Evolutionary conservation across 2,797 vertebrate species (phyloP).

Genomic region (Anomalospiza imberbis): DNA sequence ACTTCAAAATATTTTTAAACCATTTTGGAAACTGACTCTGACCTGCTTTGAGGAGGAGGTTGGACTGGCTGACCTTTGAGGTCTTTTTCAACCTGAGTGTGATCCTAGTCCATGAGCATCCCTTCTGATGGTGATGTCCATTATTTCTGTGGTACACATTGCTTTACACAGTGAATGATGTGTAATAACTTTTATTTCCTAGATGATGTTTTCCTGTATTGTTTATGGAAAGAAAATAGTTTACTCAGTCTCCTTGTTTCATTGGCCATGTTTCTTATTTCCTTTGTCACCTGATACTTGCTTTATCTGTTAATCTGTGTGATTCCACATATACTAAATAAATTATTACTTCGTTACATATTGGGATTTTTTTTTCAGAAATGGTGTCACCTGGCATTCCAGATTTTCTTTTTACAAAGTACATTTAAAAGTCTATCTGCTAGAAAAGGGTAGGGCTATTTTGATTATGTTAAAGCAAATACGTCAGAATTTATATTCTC

Average conservation of each 20-base stretch:
- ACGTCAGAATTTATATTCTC: background rate
- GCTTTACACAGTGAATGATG: background rate
- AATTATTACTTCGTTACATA: background rate
- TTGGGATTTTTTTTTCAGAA: background rate
- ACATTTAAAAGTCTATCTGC: background rate
- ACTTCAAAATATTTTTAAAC: background rate
- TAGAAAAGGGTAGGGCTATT: background rate
- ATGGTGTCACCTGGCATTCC: background rate
- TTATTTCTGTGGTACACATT: background rate
- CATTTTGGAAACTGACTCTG: background rate
- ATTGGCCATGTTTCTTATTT: background rate
- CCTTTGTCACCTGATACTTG: background rate
- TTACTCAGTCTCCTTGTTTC: background rate
- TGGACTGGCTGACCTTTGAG: background rate
- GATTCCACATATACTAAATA: background rate
- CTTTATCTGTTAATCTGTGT: background rate
- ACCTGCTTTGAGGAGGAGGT: background rate
- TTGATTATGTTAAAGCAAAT: background rate
- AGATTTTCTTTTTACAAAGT: background rate
- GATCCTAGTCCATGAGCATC: background rate
- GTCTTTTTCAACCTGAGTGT: background rate
- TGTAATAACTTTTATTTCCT: background rate
- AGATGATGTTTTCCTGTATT: background rate
- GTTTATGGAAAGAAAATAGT: background rate
- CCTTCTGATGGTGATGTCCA: background rate